Evolutionary conservation across 2,888 invertebrate species (phyloP).

Genomic region (Noctua janthina): DNA sequence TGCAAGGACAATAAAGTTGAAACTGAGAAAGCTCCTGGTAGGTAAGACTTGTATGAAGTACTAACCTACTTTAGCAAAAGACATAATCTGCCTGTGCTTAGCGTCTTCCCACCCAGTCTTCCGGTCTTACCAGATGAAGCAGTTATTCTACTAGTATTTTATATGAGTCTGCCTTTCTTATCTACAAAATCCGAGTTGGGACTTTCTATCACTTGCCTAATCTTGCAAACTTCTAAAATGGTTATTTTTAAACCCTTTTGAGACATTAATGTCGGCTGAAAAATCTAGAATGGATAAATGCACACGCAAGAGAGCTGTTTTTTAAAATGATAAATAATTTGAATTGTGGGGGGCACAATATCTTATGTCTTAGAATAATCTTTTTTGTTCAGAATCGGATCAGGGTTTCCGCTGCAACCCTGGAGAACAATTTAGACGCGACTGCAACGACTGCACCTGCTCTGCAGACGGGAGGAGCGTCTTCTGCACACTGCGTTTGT

Average conservation of each 20-base stretch:
- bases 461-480: slow-evolving; percentile 85
- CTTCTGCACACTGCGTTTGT: slow-evolving; percentile 86
- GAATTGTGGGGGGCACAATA: not conserved
- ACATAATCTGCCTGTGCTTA: not conserved
- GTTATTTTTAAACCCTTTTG: not conserved
- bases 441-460: slow-evolving; percentile 89
- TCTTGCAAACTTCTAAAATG: no score
- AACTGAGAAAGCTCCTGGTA: slow-evolving; percentile 68
- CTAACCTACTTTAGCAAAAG: slow-evolving; percentile 11
- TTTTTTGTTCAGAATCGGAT: slow-evolving; percentile 72
- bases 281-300: not conserved
- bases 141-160: not conserved
- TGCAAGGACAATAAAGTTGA: slow-evolving; percentile 70
- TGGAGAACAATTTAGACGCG: slow-evolving; percentile 85
- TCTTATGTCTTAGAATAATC: not conserved
- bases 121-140: not conserved
- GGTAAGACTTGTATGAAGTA: slow-evolving; percentile 66
- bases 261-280: not conserved
- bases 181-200: not conserved
- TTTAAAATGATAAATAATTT: no score
- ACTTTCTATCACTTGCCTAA: not conserved
- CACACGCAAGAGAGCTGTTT: no score
- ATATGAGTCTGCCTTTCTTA: not conserved
- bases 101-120: not conserved
- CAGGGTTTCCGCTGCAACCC: slow-evolving; percentile 87